A percentile compares a stretch with the other conserved stretches of the same genome.
Conservation (phyloP, 2,113 vertebrate genomes). For the Pycnonotus jocosus region DNA sequence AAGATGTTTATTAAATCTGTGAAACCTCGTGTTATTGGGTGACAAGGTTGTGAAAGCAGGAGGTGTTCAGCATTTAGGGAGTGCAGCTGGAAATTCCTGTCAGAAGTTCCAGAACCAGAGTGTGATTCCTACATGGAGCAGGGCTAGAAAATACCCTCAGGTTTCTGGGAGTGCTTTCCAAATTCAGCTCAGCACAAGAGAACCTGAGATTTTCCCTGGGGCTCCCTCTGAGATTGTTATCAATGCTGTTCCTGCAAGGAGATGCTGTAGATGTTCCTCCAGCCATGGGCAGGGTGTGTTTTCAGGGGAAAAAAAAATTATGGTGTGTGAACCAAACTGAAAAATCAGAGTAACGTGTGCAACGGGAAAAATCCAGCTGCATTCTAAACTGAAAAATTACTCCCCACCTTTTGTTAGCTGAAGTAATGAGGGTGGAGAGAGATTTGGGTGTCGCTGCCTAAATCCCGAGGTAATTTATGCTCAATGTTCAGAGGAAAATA, state of each 20-base stretch:
- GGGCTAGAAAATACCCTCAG: neutral
- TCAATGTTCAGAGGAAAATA: neutral
- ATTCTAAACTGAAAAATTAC: neutral
- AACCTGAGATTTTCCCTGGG: neutral
- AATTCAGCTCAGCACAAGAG: neutral
- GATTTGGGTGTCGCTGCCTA: neutral
- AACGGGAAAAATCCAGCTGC: neutral
- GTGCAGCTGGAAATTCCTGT: neutral
- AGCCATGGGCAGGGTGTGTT: accelerated
- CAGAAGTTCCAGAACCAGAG: neutral
- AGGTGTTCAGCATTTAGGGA: neutral
- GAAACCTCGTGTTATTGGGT: accelerated
- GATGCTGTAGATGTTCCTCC: neutral
- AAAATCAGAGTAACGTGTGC: neutral
- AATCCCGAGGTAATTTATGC: constrained; percentile 5
- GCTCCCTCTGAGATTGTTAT: neutral
- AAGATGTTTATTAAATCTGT: neutral
- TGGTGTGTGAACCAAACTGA: neutral
- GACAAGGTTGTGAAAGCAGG: neutral
- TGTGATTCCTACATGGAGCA: neutral
- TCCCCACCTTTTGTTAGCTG: neutral
- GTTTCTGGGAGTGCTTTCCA: neutral
- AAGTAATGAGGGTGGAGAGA: neutral
- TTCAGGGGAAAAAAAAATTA: neutral
- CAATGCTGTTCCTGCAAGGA: accelerated